Conservation (phyloP, 1,140 invertebrate species). For the Papilio aristodemus region DNA sequence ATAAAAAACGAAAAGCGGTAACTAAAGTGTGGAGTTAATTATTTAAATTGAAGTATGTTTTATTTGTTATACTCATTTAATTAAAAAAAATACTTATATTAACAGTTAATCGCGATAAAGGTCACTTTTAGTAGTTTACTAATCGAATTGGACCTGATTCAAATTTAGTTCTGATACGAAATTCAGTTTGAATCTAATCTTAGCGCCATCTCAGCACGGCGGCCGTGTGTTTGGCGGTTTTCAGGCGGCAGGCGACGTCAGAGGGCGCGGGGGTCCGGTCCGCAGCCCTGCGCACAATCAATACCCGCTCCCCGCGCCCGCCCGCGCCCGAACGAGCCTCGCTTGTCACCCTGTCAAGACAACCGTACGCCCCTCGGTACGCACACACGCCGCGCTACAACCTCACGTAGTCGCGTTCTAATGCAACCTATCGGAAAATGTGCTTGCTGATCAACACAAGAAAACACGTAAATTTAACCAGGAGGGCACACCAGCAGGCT, state of each 20-base stretch:
- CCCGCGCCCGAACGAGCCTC: conserved; percentile 40
- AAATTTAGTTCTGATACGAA: conserved; percentile 15
- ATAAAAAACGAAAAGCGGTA: background rate
- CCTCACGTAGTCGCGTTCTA: conserved; percentile 38
- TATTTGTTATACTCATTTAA: too few relatives aligned
- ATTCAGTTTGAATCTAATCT: conserved; percentile 33
- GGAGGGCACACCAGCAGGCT: background rate
- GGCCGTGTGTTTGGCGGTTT: conserved; percentile 59
- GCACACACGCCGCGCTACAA: conserved; percentile 40
- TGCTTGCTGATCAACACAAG: conserved; percentile 24
- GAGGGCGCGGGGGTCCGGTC: conserved; percentile 55
- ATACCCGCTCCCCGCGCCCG: conserved; percentile 65
- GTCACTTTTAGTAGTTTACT: background rate
- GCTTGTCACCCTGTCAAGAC: conserved; percentile 68
- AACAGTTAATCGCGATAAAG: too few relatives aligned
- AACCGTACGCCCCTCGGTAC: conserved; percentile 52
- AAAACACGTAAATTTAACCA: background rate
- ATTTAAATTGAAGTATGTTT: background rate
- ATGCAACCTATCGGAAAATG: conserved; percentile 39
- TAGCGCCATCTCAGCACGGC: conserved; percentile 60
- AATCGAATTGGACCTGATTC: background rate
- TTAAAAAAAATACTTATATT: too few relatives aligned
- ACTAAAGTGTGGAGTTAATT: background rate
- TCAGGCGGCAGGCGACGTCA: conserved; percentile 43
- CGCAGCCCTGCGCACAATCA: conserved; percentile 59